Conservation (phyloP, 2,888 invertebrate species). For the Agrypnus murinus region DNA sequence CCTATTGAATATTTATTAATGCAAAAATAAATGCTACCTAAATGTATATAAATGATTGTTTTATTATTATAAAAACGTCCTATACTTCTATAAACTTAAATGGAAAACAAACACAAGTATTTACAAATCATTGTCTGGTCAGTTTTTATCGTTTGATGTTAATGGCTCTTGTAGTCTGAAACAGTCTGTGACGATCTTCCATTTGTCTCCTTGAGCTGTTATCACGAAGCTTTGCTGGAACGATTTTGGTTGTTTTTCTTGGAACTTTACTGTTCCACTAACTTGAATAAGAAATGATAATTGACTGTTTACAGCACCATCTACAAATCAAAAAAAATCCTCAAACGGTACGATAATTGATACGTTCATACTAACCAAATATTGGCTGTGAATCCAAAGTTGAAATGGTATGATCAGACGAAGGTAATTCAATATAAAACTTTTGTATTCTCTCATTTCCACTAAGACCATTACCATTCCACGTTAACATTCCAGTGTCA, state of each 20-base stretch:
- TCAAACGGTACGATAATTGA: too few relatives aligned
- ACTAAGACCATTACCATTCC: constrained; percentile 92
- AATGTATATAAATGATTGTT: not conserved
- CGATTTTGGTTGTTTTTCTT: constrained; percentile 75
- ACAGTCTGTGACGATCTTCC: constrained; percentile 95
- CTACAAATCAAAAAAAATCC: constrained; percentile 72
- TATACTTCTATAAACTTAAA: too few relatives aligned
- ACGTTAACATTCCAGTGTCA: constrained; percentile 88
- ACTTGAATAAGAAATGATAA: constrained; percentile 88
- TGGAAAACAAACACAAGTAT: too few relatives aligned
- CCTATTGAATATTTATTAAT: constrained; percentile 54
- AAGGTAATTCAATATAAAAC: constrained; percentile 88
- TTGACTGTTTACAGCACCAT: constrained; percentile 84
- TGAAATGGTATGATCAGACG: constrained; percentile 83
- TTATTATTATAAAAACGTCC: constrained; percentile 34
- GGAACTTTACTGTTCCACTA: constrained; percentile 87
- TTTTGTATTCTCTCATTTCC: constrained; percentile 90
- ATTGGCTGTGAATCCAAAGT: constrained; percentile 93
- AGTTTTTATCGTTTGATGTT: constrained; percentile 51
- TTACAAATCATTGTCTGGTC: not conserved
- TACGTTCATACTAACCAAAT: constrained; percentile 69
- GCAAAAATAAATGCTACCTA: constrained; percentile 45
- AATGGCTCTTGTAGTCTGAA: constrained; percentile 84
- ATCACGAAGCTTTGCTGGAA: constrained; percentile 92
- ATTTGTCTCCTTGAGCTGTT: constrained; percentile 90